Evolutionary conservation across 2,888 invertebrate genomes (phyloP).

Genomic region (Hemithea aestivaria): DNA sequence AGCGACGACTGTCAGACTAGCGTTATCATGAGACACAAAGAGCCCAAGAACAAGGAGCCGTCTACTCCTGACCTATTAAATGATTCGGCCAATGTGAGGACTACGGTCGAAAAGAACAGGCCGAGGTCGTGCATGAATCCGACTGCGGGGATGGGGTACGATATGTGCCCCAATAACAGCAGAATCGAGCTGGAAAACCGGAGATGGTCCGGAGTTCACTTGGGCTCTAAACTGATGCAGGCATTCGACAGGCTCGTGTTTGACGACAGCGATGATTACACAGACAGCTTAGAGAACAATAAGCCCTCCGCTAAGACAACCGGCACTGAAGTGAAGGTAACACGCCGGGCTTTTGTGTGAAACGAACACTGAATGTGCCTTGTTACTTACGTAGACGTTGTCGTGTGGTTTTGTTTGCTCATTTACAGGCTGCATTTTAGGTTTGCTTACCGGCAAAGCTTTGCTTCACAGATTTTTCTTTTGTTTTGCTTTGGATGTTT

Average conservation of each 20-base stretch:
- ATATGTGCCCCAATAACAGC: constrained; percentile 71
- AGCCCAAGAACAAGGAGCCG: constrained; percentile 69
- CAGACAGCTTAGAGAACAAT: constrained; percentile 85
- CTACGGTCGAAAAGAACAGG: constrained; percentile 76
- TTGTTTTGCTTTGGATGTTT: constrained; percentile 28
- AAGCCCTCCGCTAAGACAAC: constrained; percentile 68
- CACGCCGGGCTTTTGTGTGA: constrained; percentile 40
- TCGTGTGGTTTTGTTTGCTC: constrained; percentile 38
- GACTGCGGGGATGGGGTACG: constrained; percentile 59
- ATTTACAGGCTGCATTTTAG: constrained; percentile 35
- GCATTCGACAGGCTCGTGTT: constrained; percentile 84
- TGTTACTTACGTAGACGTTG: constrained; percentile 31
- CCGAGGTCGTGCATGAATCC: constrained; percentile 86
- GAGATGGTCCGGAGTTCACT: constrained; percentile 86
- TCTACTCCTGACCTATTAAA: constrained; percentile 80
- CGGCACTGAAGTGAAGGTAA: constrained; percentile 75
- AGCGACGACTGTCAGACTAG: constrained; percentile 76
- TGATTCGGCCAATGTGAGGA: constrained; percentile 75
- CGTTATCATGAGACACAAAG: constrained; percentile 74
- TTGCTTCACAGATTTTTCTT: constrained; percentile 39
- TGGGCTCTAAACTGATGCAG: constrained; percentile 85
- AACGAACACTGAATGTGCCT: constrained; percentile 36
- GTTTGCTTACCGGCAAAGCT: constrained; percentile 34
- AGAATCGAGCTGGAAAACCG: constrained; percentile 77
- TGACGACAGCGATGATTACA: constrained; percentile 85